Evolutionary conservation across 2,888 invertebrate species (phyloP).

Genomic region (Agrotis clavis): DNA sequence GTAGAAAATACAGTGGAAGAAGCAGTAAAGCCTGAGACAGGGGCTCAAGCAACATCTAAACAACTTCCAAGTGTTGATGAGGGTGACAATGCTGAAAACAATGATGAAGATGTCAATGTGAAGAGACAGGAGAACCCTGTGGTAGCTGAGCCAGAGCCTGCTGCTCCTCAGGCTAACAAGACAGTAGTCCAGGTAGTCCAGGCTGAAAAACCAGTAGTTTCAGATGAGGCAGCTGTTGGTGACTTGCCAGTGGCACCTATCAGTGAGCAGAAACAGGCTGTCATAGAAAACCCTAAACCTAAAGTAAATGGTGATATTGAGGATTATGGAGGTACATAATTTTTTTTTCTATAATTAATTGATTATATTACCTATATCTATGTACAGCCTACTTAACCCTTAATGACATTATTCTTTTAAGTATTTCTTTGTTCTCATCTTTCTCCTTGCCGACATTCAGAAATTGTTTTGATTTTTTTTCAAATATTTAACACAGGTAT

Average conservation of each 20-base stretch:
- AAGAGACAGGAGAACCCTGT: slow-evolving; percentile 32
- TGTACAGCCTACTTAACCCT: too few species aligned
- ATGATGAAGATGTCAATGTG: slow-evolving; percentile 41
- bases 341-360: too few species aligned
- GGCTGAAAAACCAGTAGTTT: slow-evolving; percentile 41
- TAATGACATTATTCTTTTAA: too few species aligned
- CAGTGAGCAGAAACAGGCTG: slow-evolving; percentile 59
- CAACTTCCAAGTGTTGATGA: slow-evolving; percentile 22
- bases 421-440: too few species aligned
- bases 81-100: slow-evolving; percentile 26
- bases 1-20: slow-evolving; percentile 3
- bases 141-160: slow-evolving; percentile 23
- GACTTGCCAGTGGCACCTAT: slow-evolving; percentile 42
- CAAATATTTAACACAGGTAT: neutral
- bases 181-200: slow-evolving; percentile 20
- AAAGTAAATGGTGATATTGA: slow-evolving; percentile 43
- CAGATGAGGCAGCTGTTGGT: slow-evolving; percentile 32
- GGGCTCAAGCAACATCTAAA: slow-evolving; percentile 39
- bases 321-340: slow-evolving; percentile 61
- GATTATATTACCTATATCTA: too few species aligned
- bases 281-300: slow-evolving; percentile 62
- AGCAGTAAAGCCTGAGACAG: slow-evolving; percentile 33
- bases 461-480: neutral
- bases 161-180: slow-evolving; percentile 33
- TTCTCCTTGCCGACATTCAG: too few species aligned